Conservation (phyloP, 2,888 invertebrate genomes). For the Hyposoter dolosus region DNA sequence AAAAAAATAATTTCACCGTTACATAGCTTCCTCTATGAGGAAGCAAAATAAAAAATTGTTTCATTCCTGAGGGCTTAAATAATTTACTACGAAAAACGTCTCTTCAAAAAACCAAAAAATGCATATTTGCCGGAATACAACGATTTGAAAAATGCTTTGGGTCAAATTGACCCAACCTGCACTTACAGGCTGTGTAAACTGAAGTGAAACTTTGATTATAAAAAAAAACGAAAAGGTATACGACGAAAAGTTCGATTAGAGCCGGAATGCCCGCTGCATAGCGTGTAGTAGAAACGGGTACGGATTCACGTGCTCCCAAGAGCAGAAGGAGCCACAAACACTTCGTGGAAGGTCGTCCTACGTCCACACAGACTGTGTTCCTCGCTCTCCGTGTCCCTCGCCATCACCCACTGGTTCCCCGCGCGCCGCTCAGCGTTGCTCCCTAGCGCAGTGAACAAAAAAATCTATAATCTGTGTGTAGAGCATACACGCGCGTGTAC, state of each 20-base stretch:
- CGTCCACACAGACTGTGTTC: slow-evolving; percentile 59
- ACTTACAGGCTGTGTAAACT: too few species aligned
- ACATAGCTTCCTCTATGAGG: too few species aligned
- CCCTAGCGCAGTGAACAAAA: not conserved
- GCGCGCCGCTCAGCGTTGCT: slow-evolving; percentile 3
- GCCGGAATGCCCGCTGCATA: slow-evolving; percentile 37
- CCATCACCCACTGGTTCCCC: slow-evolving; percentile 31
- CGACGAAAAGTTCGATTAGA: not conserved
- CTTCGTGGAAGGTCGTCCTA: slow-evolving; percentile 74
- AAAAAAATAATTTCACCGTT: too few species aligned
- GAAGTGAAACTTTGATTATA: too few species aligned
- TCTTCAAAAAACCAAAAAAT: too few species aligned
- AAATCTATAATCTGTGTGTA: not conserved
- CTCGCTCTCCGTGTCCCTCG: slow-evolving; percentile 38
- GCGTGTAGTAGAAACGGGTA: slow-evolving; percentile 54
- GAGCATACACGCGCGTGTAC: not conserved
- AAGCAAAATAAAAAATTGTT: too few species aligned
- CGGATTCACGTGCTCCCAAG: slow-evolving; percentile 66
- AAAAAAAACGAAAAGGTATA: not conserved
- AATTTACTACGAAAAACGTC: too few species aligned
- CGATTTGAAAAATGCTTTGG: too few species aligned
- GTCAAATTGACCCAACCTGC: too few species aligned
- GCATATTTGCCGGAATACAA: too few species aligned
- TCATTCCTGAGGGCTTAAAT: too few species aligned
- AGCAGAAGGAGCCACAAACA: slow-evolving; percentile 40